Base-by-base conservation (phyloP, 30 jellyfish, hydroid and myxozoan species). In the Pelagia noctiluca region DNA sequence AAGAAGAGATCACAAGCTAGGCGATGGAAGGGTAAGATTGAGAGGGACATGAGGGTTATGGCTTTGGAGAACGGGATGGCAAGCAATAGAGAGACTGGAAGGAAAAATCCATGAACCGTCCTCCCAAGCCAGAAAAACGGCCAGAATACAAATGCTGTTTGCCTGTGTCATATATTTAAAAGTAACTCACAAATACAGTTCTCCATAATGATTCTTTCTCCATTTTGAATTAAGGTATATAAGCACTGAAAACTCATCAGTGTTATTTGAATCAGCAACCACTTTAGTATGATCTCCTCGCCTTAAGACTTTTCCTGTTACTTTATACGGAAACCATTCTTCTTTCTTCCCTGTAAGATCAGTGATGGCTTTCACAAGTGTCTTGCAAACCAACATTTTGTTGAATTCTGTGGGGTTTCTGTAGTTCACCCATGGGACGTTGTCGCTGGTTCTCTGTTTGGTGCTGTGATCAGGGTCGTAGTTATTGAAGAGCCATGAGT, bases 201-300 rank as follows among this genome's bases (percentile, higher is more conserved):
- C 98, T 74, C 98, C 98, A 74, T 92, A 92, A 63, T 86, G 66
- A 54, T 92, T 92, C 73, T 86, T 92, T 42, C 89, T 72, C 98
- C 98, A 92, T 23, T 31, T 69, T 8, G 85, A 22, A 46, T 80
- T 86, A 29, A 92, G 74, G 57, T 84, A 92, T 23, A 92, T 36
- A n/a, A 82, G 70, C 22, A 62, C 98, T 12, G 98, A 85, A 63
- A 50, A 92, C 32, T 92, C 98, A 18, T 76, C 96, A 12, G 86
- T 78, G 2, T 71, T 89, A 13, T 63, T 21, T 31, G 97, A 65
- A 66, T 92, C 98, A 0, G 92, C 86, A 50, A 90, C 91, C 2
- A 92, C 98, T 26, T 75, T 80, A 19, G 98, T 92, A 46, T 85
- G 92, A 63, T 92, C 98, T 2, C 98, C 97, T 67, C 98, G 30